Evolutionary conservation across 2,113 vertebrate species (phyloP), one percentile per base, ranked within the genome.

Genomic region (Carassius carassius): DNA sequence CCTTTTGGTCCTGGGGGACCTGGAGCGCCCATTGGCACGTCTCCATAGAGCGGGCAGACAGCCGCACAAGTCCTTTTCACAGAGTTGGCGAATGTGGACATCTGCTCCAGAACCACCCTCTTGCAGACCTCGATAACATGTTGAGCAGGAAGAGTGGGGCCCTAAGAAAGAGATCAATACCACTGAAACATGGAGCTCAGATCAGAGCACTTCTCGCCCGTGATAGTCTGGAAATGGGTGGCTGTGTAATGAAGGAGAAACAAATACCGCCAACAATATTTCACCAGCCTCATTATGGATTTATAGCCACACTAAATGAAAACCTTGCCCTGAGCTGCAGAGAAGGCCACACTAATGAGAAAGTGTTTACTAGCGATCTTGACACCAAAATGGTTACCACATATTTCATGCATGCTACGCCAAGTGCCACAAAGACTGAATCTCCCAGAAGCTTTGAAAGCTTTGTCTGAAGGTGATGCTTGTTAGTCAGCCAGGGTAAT

Each of bases 71-170:
- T 94, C 87, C 93, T 93, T 85, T 90, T 95, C 81, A 93, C 92
- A 37, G 91, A 91, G 89, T 94, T 95, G 86, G 93, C 94, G 86
- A 93, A 96, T 56, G 86, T 84, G 87, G 93, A 96, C 90, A 93
- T 95, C 92, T 95, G 93, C 86, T 95, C 93, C 88, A 94, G 92
- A 25, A 95, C 91, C 56, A 94, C 93, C 84, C 78, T 93, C 90
- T 95, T 91, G 91, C 92, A 95, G 23, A 93, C 90, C 89, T 95
- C 90, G 62, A 94, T 94, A 85, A 94, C 93, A 11, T 91, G 90
- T 81, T 91, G 92, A 84, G 94, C 92, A 3, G 92, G 63, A 47
- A 96, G 91, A 51, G 86, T 80, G 10, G 93, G 92, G 9, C 92
- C 91, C 92, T 96, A 89, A 58, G 85, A 86, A 67, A 81, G 75